Percentiles rank a stretch among this genome's conserved stretches.
Conservation (phyloP, 2,888 invertebrate species). For the Mythimna impura region DNA sequence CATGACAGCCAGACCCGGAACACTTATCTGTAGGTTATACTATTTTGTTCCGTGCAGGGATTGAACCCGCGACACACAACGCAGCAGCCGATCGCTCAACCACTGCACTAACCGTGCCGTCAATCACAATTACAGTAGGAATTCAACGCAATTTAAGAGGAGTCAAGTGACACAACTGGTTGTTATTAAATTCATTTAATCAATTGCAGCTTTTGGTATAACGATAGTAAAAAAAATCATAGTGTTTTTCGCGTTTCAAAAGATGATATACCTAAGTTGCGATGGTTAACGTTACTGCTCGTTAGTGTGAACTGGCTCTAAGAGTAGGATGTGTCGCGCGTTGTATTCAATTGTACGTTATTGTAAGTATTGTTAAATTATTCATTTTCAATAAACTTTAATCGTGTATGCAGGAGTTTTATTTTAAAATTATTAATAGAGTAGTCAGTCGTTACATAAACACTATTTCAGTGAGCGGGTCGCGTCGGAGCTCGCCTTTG, state of each 20-base stretch:
- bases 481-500: no score
- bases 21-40: no score
- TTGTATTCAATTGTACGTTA: constrained; percentile 18
- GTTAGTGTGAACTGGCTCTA: constrained; percentile 19
- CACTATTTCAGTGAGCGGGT: no score
- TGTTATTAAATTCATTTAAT: background rate
- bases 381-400: constrained; percentile 52
- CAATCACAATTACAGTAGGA: background rate
- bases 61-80: no score
- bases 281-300: background rate
- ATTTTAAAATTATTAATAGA: no score
- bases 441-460: no score
- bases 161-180: background rate
- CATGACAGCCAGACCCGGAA: no score
- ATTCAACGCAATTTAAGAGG: background rate
- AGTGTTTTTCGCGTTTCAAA: background rate
- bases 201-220: background rate
- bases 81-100: no score
- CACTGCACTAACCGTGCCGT: no score
- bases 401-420: constrained; percentile 27
- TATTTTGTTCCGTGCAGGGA: no score
- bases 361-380: constrained; percentile 59
- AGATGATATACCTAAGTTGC: background rate
- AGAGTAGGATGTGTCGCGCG: background rate
- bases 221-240: background rate